phyloP scores from a whole-genome alignment of 2,888 invertebrate genomes.

The Automeris io region DNA sequence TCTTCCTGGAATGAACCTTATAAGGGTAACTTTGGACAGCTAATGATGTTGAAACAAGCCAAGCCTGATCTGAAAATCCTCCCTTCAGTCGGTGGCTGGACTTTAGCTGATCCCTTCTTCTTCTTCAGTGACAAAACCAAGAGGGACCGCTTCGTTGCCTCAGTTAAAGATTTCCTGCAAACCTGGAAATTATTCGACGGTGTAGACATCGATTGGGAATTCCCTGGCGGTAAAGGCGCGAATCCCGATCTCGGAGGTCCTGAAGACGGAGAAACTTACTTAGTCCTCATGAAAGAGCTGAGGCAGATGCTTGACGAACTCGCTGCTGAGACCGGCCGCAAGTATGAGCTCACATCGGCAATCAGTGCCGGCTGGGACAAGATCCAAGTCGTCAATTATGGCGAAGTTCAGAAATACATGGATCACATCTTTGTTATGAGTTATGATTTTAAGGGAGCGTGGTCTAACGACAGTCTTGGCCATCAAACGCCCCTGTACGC shows the following conservation, averaged over 20 bases:
- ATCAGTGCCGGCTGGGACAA: constrained; percentile 73
- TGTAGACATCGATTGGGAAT: constrained; percentile 71
- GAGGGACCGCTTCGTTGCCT: constrained; percentile 58
- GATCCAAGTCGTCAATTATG: constrained; percentile 68
- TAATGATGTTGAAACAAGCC: constrained; percentile 68
- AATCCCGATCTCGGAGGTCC: constrained; percentile 64
- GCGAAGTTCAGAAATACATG: constrained; percentile 65
- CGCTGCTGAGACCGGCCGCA: constrained; percentile 56
- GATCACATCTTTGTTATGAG: constrained; percentile 72
- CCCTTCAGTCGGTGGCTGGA: constrained; percentile 69
- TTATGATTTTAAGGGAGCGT: constrained; percentile 70
- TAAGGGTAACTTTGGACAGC: constrained; percentile 68
- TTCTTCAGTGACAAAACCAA: constrained; percentile 60
- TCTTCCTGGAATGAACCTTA: constrained; percentile 71
- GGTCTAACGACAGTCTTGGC: constrained; percentile 67
- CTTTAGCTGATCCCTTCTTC: constrained; percentile 68
- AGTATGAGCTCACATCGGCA: constrained; percentile 68
- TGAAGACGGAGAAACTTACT: constrained; percentile 59
- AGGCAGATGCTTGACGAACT: constrained; percentile 63
- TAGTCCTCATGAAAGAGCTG: constrained; percentile 59
- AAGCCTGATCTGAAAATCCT: constrained; percentile 64
- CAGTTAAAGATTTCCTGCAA: constrained; percentile 64
- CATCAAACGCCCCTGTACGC: constrained; percentile 64
- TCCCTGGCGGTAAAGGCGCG: constrained; percentile 71
- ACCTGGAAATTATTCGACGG: constrained; percentile 74